Evolutionary conservation across 2,113 vertebrate genomes (phyloP), one percentile per base, ranked within the genome.

Genomic region (Acrocephalus kingi): DNA sequence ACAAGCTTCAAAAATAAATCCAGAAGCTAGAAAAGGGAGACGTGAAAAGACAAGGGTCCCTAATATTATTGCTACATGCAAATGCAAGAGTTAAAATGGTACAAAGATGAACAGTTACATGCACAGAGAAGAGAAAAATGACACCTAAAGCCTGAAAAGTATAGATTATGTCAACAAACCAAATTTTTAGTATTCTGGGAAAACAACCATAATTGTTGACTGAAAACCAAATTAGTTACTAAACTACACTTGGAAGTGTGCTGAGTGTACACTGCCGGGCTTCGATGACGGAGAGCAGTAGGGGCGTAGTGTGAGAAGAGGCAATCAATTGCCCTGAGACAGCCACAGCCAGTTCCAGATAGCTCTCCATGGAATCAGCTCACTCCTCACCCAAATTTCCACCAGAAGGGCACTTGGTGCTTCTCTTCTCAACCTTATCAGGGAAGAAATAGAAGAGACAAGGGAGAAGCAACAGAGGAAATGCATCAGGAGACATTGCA

Each of bases 221-320:
- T 30, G 43, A 58, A 28, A 88, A 51, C 7, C 52, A 66, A 45
- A 19, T 15, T 10, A 31, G 22, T 21, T 67, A n/a, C 24, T 62
- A 84, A 90, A 37, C 4, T n/a, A 87, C 16, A 9, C 7, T 9
- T n/a, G 12, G 10, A 56, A 8, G 24, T 0, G 0, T 28, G 35
- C 8, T 7, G 37, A 79, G 19, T 4, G 4, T n/a, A 41, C 0
- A 1, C 25, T 37, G 22, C 15, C 1, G 0, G 9, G 25, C n/a
- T 76, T 55, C 55, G 54, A 33, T 15, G 3, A 13, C 37, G 9
- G 49, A 61, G 43, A 55, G 39, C 10, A 18, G 7, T 0, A 61
- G 21, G 2, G 8, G 27, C 24, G 21, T 41, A 39, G 16, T 3
- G 13, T 0, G 0, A 43, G 2, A 87, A 3, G 7, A n/a, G 16